Base-by-base conservation (phyloP, 2,888 invertebrate genomes). In the Neoitamus cyanurus region DNA sequence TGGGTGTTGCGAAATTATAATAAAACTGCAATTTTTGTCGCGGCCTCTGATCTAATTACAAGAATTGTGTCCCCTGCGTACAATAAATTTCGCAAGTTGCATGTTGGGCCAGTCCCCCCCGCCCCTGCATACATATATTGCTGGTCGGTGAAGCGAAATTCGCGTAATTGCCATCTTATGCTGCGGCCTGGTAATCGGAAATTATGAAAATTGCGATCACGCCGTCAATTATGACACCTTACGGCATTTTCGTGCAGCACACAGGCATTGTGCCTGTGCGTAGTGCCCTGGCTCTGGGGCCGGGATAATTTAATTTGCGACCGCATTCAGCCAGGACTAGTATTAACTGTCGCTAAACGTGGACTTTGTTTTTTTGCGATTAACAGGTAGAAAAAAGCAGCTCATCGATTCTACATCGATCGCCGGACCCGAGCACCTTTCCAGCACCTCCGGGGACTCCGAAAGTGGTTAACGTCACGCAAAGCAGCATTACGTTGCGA, bases 401-500 rank as follows among this genome's bases (percentile, higher is more conserved):
- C 85, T 89, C 90, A 84, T 92, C 92, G 85, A 93, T 93, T n/a
- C 92, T 95, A 86, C 94, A 95, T 89, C 93, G 94, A 83, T 94
- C 95, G 86, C 94, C 95, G 11, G 95, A 96, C 90, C 94, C 95
- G 58, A 93, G 93, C 84, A 93, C 93, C 5, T 93, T 94, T 89
- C 96, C 97, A 2, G 94, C 94, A 83, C 94, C 96, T 28, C 97
- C 97, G 2, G 93, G 94, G 84, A 93, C 94, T 87, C 95, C 93
- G 85, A 94, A 93, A 91, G 94, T 93, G 87, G 92, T 93, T 88
- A 96, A 93, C 91, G 94, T 93, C 31, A 95, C 95, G 6, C 94
- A 94, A 88, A 93, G 92, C 80, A 93, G 93, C 87, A 92, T 94
- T 75, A 93, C 93, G 36, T 89, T 94, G 30, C 92, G 94, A 7